Percentiles rank a stretch among this genome's conserved stretches.
These are phyloP conservation scores for Galaxea fascicularis DNA, from an alignment of 92 coral and sea anemone species.

Conservation along the genomic window DNA sequence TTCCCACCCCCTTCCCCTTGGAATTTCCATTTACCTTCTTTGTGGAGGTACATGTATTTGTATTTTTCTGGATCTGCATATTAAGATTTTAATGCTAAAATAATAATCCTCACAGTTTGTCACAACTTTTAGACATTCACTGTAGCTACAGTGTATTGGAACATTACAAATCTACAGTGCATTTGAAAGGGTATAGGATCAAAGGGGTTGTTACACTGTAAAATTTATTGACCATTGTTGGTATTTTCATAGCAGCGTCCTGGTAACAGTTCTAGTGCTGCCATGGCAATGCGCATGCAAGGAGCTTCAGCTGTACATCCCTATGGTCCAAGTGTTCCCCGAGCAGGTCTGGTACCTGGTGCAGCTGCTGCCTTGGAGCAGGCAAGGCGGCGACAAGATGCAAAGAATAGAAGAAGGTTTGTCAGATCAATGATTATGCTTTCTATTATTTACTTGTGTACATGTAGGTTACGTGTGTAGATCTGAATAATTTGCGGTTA, in stretches of 20 bases:
- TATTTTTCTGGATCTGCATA: too few species aligned
- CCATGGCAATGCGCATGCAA: constrained; percentile 83
- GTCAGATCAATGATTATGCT: neutral
- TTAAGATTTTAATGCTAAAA: too few species aligned
- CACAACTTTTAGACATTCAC: too few species aligned
- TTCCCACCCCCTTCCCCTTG: too few species aligned
- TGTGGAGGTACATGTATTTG: too few species aligned
- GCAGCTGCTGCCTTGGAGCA: constrained; percentile 93
- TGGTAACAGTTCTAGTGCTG: constrained; percentile 65
- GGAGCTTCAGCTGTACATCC: constrained; percentile 80
- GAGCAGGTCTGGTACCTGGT: constrained; percentile 87
- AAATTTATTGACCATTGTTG: neutral
- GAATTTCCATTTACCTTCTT: too few species aligned
- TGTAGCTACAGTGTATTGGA: too few species aligned
- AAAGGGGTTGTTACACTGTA: too few species aligned
- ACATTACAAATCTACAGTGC: too few species aligned
- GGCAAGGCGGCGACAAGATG: constrained; percentile 91
- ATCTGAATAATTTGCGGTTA: too few species aligned
- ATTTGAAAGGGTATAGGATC: neutral
- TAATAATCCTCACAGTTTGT: too few species aligned
- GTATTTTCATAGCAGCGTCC: constrained; percentile 53
- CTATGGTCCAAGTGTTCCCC: constrained; percentile 80
- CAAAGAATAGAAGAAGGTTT: constrained; percentile 90
- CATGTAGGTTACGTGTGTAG: neutral
- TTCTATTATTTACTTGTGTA: too few species aligned